Base-by-base conservation (phyloP, 2,888 invertebrate species). In the Gymnosoma rotundatum region DNA sequence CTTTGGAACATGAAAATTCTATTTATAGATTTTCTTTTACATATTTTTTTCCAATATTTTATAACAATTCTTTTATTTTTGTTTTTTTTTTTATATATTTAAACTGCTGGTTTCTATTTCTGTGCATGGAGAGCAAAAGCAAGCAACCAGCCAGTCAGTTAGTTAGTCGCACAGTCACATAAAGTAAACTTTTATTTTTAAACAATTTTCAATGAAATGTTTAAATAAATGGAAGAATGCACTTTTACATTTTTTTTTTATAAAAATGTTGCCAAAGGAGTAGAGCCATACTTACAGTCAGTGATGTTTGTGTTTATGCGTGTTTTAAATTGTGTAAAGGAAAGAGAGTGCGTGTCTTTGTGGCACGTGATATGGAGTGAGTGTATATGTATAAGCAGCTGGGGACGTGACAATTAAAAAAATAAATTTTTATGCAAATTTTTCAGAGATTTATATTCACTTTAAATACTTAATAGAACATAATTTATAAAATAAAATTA, bases 131-230 rank as follows among this genome's bases (percentile, higher is more conserved):
- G 12, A 42, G 42, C 42, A 42, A 7, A 42, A 42, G 12, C 2
- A 12, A 42, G 38, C 38, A 38, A 10, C 1, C 9, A 38, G 9
- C 42, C 42, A 42, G 42, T 12, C 42, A 42, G 10, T 42, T 12
- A 10, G 42, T 42, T 7, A 42, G 42, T 42, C 42, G 12, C 6
- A 12, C 42, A 42, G 42, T 42, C 12, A 42, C 12, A 42, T 42
- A 42, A 12, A 70, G 32, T 48, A 70, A 75, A 70, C 70, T 38
- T 69, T 72, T 75, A 75, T 81, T 81, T 81, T 63, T 74, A 81
- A 79, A 83, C 78, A 67, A 73, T 82, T 83, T 85, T 76, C 69
- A 80, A 78, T 83, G 76, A 83, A 80, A 78, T 85, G 79, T 85
- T 67, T 76, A 80, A 80, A 83, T 83, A 64, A 80, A 85, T 85